A percentile compares a stretch with the other conserved stretches of the same genome.
Evolutionary conservation across 2,888 invertebrate genomes (phyloP).

Genomic region (Troilus luridus): DNA sequence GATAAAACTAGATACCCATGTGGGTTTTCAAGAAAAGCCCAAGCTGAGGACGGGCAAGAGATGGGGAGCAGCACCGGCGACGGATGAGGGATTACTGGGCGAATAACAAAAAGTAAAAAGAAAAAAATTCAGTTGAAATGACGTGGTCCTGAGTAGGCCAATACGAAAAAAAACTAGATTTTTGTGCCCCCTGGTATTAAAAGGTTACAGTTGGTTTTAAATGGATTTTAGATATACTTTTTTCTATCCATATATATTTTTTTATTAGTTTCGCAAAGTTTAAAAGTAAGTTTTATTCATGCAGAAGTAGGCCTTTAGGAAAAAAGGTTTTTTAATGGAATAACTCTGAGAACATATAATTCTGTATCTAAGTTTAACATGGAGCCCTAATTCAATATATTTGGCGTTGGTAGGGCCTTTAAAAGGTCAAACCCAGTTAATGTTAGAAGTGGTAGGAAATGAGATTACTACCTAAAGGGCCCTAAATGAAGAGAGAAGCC

Average conservation of each 20-base stretch:
- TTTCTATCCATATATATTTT: not conserved
- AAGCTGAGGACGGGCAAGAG: too few species aligned
- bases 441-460: conserved; percentile 30
- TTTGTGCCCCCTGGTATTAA: not conserved
- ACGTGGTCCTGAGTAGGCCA: too few species aligned
- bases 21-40: too few species aligned
- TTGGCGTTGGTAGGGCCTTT: conserved; percentile 30
- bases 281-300: not conserved
- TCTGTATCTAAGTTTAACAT: conserved; percentile 25
- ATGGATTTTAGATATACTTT: not conserved
- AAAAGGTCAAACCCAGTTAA: conserved; percentile 26
- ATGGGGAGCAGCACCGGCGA: too few species aligned
- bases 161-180: too few species aligned
- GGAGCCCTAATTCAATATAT: conserved; percentile 13
- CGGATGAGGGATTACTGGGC: too few species aligned
- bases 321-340: not conserved
- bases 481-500: not conserved
- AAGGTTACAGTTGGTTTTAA: not conserved
- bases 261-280: not conserved
- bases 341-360: not conserved
- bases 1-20: too few species aligned
- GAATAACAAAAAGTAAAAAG: too few species aligned
- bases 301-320: not conserved
- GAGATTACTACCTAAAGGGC: conserved; percentile 2
- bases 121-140: too few species aligned